Percentiles rank a stretch among this genome's conserved stretches.
Evolutionary conservation across 2,113 vertebrate genomes (phyloP).

Genomic region (Marmota flaviventris): DNA sequence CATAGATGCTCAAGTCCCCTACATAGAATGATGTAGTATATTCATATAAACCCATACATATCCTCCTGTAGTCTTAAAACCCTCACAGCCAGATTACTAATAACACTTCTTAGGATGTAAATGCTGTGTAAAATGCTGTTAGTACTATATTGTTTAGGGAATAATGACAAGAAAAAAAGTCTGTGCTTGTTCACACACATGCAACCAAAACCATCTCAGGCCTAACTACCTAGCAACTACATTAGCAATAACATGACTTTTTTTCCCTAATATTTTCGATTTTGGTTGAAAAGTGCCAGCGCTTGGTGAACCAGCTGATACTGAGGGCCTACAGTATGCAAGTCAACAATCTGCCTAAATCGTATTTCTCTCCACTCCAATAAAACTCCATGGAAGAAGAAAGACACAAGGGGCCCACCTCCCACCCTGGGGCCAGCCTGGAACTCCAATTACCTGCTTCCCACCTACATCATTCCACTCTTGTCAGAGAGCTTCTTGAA

Average conservation of each 20-base stretch:
- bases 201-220: background rate
- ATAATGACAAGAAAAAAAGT: background rate
- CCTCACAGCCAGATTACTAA: background rate
- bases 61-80: background rate
- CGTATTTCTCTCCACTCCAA: background rate
- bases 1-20: background rate
- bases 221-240: background rate
- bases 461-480: background rate
- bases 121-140: background rate
- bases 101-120: background rate
- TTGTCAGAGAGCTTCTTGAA: background rate
- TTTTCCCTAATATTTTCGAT: background rate
- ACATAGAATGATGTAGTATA: background rate
- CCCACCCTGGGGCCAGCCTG: background rate
- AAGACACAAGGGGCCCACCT: background rate
- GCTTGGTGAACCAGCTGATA: background rate
- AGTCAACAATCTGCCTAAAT: background rate
- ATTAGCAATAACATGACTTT: background rate
- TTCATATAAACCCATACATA: background rate
- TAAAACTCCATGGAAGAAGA: background rate
- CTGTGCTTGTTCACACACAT: background rate
- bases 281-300: background rate
- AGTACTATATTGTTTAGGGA: background rate
- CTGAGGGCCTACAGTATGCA: background rate
- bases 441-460: background rate